Evolutionary conservation across 1,140 invertebrate species (phyloP).

Genomic region (Varroa destructor): DNA sequence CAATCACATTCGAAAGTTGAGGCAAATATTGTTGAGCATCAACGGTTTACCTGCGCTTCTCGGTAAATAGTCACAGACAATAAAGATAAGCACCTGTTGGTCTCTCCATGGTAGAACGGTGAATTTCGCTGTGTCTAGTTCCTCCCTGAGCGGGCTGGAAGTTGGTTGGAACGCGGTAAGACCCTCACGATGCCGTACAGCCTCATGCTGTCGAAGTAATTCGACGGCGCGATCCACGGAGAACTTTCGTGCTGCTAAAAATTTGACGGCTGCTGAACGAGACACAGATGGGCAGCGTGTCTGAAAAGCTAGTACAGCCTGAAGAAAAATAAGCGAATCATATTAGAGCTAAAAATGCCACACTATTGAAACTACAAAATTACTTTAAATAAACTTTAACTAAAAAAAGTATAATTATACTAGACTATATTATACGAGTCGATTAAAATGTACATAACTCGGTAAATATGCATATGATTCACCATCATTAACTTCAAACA

Average conservation of each 20-base stretch:
- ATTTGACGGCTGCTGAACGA: slow-evolving; percentile 77
- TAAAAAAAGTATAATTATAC: too few relatives aligned
- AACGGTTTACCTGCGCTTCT: too few relatives aligned
- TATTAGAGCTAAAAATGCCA: too few relatives aligned
- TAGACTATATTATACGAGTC: too few relatives aligned
- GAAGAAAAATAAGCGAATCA: background rate
- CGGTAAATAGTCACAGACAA: too few relatives aligned
- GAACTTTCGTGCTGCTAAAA: slow-evolving; percentile 85
- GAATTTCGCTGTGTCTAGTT: slow-evolving; percentile 86
- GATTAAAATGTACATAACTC: too few relatives aligned
- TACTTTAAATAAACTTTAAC: too few relatives aligned
- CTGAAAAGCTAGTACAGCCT: slow-evolving; percentile 29
- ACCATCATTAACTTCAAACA: too few relatives aligned
- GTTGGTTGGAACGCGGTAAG: slow-evolving; percentile 64
- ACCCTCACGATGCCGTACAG: slow-evolving; percentile 67
- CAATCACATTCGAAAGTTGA: background rate
- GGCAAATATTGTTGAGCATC: background rate
- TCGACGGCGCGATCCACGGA: slow-evolving; percentile 72
- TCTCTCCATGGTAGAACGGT: slow-evolving; percentile 54
- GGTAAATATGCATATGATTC: too few relatives aligned
- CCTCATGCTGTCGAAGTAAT: slow-evolving; percentile 76
- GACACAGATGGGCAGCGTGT: slow-evolving; percentile 41
- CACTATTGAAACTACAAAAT: too few relatives aligned
- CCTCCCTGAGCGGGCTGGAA: slow-evolving; percentile 63
- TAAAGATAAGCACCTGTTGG: background rate